Conservation (phyloP, 1,140 invertebrate genomes). For the Drosophila varians region DNA sequence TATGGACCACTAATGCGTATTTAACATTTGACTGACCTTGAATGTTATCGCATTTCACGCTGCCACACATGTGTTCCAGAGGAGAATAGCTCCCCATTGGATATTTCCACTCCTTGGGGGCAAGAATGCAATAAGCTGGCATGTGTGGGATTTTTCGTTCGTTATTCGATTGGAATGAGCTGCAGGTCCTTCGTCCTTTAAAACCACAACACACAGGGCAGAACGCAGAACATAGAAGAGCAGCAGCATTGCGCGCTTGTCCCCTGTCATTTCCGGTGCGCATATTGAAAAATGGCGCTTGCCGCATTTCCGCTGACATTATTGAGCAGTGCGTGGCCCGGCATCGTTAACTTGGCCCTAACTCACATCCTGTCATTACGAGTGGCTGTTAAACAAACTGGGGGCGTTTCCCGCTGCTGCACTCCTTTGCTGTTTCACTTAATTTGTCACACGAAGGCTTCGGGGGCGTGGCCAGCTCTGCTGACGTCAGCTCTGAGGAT, state of each 20-base stretch:
- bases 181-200: conserved; percentile 24
- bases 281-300: conserved; percentile 74
- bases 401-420: conserved; percentile 43
- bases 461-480: conserved; percentile 45
- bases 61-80: not conserved
- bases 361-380: conserved; percentile 39
- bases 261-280: conserved; percentile 65
- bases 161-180: not conserved
- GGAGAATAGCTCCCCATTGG: conserved; percentile 7
- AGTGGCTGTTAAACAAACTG: conserved; percentile 45
- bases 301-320: conserved; percentile 68
- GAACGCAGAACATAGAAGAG: too few relatives aligned
- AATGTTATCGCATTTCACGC: conserved; percentile 61
- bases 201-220: too few relatives aligned
- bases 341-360: conserved; percentile 63
- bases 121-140: conserved; percentile 59
- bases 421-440: conserved; percentile 46
- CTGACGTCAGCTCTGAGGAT: conserved; percentile 58
- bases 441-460: conserved; percentile 52
- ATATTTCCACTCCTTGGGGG: conserved; percentile 20
- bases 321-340: conserved; percentile 53
- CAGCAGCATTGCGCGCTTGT: conserved; percentile 8
- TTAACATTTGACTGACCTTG: conserved; percentile 73
- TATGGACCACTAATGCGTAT: conserved; percentile 60
- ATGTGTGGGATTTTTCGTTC: conserved; percentile 8